Conservation (phyloP, 2,888 invertebrate genomes). For the Malachius bipustulatus region DNA sequence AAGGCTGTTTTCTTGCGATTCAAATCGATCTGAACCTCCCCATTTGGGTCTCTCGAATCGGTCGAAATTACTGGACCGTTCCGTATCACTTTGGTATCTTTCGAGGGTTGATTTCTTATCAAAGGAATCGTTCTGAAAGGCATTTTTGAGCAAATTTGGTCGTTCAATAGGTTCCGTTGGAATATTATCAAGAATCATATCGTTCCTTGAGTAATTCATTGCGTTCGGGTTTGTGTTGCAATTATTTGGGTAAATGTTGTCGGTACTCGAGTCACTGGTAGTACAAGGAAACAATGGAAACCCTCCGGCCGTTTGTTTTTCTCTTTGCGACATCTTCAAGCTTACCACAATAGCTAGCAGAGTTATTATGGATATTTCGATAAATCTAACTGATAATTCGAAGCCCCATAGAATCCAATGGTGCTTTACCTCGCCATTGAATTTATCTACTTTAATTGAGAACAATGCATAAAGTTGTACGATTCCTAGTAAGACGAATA, state of each 20-base stretch:
- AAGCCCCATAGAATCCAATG: slow-evolving; percentile 90
- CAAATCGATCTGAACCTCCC: slow-evolving; percentile 45
- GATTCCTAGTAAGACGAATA: slow-evolving; percentile 71
- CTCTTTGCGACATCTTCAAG: slow-evolving; percentile 50
- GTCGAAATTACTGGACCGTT: slow-evolving; percentile 41
- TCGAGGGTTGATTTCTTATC: slow-evolving; percentile 53
- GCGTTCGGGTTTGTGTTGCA: slow-evolving; percentile 78
- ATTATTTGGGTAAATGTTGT: slow-evolving; percentile 75
- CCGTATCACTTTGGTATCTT: slow-evolving; percentile 46
- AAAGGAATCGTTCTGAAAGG: slow-evolving; percentile 49
- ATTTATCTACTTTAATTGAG: slow-evolving; percentile 42
- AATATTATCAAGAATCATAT: slow-evolving; percentile 37
- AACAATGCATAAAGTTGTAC: slow-evolving; percentile 75
- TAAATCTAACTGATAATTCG: slow-evolving; percentile 71
- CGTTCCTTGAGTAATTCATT: slow-evolving; percentile 59
- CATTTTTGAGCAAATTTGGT: slow-evolving; percentile 43
- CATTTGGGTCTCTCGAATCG: slow-evolving; percentile 46
- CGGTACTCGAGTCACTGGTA: slow-evolving; percentile 72
- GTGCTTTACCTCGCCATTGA: slow-evolving; percentile 50
- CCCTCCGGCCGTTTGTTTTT: slow-evolving; percentile 59
- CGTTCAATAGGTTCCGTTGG: slow-evolving; percentile 39
- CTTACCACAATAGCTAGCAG: slow-evolving; percentile 81
- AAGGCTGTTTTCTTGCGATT: slow-evolving; percentile 36
- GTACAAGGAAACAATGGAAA: slow-evolving; percentile 73
- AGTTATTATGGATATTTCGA: slow-evolving; percentile 80